Evolutionary conservation across 2,888 invertebrate species (phyloP), one percentile per base, ranked within the genome.

Genomic region (Biston stratarius): DNA sequence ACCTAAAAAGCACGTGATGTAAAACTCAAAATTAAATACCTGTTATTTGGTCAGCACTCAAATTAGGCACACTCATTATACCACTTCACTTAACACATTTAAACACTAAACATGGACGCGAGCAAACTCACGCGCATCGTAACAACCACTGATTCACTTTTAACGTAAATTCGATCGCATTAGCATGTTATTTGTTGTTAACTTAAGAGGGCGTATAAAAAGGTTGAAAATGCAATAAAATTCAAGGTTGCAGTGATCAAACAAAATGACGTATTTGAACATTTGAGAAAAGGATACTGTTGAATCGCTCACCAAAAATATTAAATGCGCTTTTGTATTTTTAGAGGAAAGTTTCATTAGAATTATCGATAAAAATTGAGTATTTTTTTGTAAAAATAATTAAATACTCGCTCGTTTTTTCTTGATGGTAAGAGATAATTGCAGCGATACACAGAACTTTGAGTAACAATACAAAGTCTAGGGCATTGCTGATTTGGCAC

Each of bases 1-100:
- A 24, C 24, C 24, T 24, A 24, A 24, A n/a, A 24, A 24, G 24
- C 24, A 2, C 1, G 24, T 3, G 24, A 24, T 24, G 24, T 24
- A 24, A 49, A 44, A 51, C 11, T 34, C 12, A n/a, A 15, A n/a
- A 9, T 9, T 12, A 66, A 45, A n/a, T 62, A 94, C 93, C 93
- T 91, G 90, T 90, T 71, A 93, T 89, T 86, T 91, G 90, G 80
- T 88, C 90, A 74, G 84, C 86, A 74, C 87, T 92, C 77, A 94
- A 88, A 89, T 94, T 93, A 57, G 94, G 94, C 73, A 94, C 93
- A 85, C 93, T 93, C 91, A 93, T 91, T 74, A 73, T 83, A 59
- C 48, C 70, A 70, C 67, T 52, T 45, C 51, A 66, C 61, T 67
- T 67, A 70, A 44, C 57, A 57, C 48, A 40, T n/a, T 48, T 36